Percentiles rank a stretch among this genome's conserved stretches.
Conservation (phyloP, 2,888 invertebrate species). For the Platycheirus rosarum region DNA sequence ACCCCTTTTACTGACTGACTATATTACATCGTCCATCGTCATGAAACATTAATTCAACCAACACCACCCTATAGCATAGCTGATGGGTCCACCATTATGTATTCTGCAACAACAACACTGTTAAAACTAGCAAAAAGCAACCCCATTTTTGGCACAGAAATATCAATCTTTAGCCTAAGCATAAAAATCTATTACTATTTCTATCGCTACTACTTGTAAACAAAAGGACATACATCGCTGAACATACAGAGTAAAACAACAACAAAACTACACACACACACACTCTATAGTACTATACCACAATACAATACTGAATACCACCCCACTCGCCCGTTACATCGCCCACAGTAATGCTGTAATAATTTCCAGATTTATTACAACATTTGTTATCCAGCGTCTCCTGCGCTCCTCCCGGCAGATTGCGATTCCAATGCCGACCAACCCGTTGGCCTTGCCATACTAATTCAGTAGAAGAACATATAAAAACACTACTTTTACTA, state of each 20-base stretch:
- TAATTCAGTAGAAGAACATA: slow-evolving; percentile 26
- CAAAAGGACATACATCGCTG: slow-evolving; percentile 32
- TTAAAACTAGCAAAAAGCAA: slow-evolving; percentile 46
- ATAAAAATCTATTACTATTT: slow-evolving; percentile 71
- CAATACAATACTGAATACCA: slow-evolving; percentile 14
- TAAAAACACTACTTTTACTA: slow-evolving; percentile 26
- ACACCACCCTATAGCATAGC: slow-evolving; percentile 10
- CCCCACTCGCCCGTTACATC: slow-evolving; percentile 36
- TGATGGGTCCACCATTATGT: slow-evolving; percentile 7
- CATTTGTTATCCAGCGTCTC: slow-evolving; percentile 70
- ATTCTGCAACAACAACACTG: too few species aligned
- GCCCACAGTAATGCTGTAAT: slow-evolving; percentile 69
- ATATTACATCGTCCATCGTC: slow-evolving; percentile 15
- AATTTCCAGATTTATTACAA: slow-evolving; percentile 73
- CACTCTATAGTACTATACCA: slow-evolving; percentile 47
- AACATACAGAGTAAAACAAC: slow-evolving; percentile 9
- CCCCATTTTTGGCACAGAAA: slow-evolving; percentile 66
- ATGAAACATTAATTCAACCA: slow-evolving; percentile 25
- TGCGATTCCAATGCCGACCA: slow-evolving; percentile 14
- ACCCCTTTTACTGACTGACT: background rate
- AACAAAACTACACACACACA: slow-evolving; percentile 13
- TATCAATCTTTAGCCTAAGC: slow-evolving; percentile 70
- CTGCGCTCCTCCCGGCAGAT: slow-evolving; percentile 30
- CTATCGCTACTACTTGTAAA: slow-evolving; percentile 73
- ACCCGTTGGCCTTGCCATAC: slow-evolving; percentile 43